Percentiles rank a stretch among this genome's conserved stretches.
Conservation (phyloP, 1,140 invertebrate species). For the Drosophila pseudoobscura region DNA sequence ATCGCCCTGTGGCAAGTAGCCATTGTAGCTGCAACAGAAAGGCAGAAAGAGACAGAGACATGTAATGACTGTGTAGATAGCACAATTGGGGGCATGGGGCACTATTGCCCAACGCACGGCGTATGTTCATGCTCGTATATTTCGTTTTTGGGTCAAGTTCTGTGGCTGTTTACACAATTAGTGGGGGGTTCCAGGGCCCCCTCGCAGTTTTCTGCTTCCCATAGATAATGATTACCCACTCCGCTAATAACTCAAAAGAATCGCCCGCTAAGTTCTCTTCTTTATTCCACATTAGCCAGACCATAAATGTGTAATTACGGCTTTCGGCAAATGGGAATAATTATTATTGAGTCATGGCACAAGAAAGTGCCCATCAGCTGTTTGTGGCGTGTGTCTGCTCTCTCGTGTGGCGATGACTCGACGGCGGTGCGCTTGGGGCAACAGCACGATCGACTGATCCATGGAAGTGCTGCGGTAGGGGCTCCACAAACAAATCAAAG, state of each 20-base stretch:
- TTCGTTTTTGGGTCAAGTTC: slow-evolving; percentile 75
- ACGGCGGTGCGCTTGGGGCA: no score
- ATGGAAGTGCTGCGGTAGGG: no score
- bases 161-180: slow-evolving; percentile 59
- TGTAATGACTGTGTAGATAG: slow-evolving; percentile 48
- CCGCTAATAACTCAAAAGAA: slow-evolving; percentile 56
- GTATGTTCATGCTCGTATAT: background rate
- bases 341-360: slow-evolving; percentile 4
- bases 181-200: slow-evolving; percentile 1
- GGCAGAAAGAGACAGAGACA: slow-evolving; percentile 19
- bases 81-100: slow-evolving; percentile 23
- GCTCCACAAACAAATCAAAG: no score
- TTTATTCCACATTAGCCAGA: slow-evolving; percentile 44
- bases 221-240: slow-evolving; percentile 36
- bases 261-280: slow-evolving; percentile 20
- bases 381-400: no score
- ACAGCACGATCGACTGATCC: no score
- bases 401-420: no score
- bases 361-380: background rate
- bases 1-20: slow-evolving; percentile 95
- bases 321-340: slow-evolving; percentile 2
- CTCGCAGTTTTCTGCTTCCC: background rate
- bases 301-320: slow-evolving; percentile 37
- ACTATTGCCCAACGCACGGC: slow-evolving; percentile 42
- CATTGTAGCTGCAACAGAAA: slow-evolving; percentile 94